phyloP scores from a whole-genome alignment of 2,797 vertebrate species.

The Enteromius afrohamiltoni region DNA sequence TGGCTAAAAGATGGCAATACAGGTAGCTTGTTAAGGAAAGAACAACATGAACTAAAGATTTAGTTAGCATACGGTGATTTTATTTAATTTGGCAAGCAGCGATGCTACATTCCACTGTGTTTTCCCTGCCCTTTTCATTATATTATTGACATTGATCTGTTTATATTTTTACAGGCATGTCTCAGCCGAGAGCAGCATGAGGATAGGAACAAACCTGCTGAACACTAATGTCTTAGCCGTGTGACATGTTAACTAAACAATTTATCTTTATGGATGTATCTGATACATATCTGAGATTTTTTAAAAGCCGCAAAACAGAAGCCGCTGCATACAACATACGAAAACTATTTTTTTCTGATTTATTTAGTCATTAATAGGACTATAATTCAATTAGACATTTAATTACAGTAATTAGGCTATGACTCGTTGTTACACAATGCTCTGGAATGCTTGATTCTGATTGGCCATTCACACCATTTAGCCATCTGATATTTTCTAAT shows the following conservation, averaged over 20 bases:
- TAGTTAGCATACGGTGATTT: not conserved
- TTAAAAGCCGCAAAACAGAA: not conserved
- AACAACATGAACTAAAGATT: constrained; percentile 12
- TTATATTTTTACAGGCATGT: constrained; percentile 37
- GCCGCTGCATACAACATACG: not conserved
- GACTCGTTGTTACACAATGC: no score
- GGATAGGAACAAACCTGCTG: constrained; percentile 31
- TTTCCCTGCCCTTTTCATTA: constrained; percentile 5
- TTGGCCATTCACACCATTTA: not conserved
- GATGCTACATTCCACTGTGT: constrained; percentile 6
- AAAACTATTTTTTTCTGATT: not conserved
- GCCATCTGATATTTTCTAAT: not conserved
- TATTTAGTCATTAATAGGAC: not conserved
- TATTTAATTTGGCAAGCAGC: constrained; percentile 17
- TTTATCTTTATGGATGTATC: not conserved
- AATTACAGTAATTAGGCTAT: not conserved
- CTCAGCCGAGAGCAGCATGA: not conserved
- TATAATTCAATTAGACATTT: not conserved
- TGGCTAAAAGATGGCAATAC: not conserved
- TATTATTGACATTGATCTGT: constrained; percentile 37
- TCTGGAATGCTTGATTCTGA: not conserved
- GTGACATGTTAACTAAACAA: constrained; percentile 5
- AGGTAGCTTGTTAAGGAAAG: constrained; percentile 4
- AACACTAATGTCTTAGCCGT: constrained; percentile 7
- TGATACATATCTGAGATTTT: not conserved